phyloP scores from a whole-genome alignment of 2,888 invertebrate species.

The Aricia artaxerxes region DNA sequence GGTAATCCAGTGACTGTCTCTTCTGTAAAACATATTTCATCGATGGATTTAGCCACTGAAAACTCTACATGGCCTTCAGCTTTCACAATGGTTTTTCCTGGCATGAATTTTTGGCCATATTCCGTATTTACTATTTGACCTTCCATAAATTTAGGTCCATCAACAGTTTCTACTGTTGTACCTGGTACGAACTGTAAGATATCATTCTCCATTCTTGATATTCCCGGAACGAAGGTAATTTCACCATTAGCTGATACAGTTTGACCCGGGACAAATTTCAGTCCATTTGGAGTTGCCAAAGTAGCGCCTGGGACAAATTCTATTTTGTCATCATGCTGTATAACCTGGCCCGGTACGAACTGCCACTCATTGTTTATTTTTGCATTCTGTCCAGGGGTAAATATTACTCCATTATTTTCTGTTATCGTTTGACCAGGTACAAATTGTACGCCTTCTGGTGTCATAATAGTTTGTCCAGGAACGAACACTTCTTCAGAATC shows the following conservation, averaged over 20 bases:
- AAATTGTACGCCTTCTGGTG: conserved; percentile 82
- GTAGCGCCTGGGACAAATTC: conserved; percentile 84
- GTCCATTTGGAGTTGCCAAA: conserved; percentile 81
- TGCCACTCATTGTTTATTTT: conserved; percentile 79
- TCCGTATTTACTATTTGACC: conserved; percentile 83
- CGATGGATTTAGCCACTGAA: conserved; percentile 79
- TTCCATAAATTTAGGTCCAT: conserved; percentile 83
- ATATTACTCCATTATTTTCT: conserved; percentile 72
- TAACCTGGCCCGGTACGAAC: conserved; percentile 83
- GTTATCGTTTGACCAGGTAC: conserved; percentile 83
- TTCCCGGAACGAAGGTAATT: conserved; percentile 81
- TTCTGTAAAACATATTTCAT: conserved; percentile 79
- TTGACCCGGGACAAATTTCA: conserved; percentile 84
- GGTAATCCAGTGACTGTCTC: conserved; percentile 79
- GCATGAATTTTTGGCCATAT: conserved; percentile 82
- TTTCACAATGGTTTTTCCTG: conserved; percentile 79
- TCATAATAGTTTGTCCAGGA: conserved; percentile 82
- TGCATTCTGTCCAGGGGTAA: conserved; percentile 83
- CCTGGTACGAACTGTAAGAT: conserved; percentile 81
- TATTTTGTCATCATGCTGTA: conserved; percentile 77
- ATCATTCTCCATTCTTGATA: conserved; percentile 68
- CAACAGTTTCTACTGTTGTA: conserved; percentile 81
- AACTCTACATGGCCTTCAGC: conserved; percentile 79
- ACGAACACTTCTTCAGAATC: conserved; percentile 77
- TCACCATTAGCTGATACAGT: conserved; percentile 76